A percentile compares a stretch with the other conserved stretches of the same genome.
These are phyloP conservation scores for Bryconaethiops microstoma DNA, from an alignment of 2,797 vertebrate species.

Conservation along the genomic window DNA sequence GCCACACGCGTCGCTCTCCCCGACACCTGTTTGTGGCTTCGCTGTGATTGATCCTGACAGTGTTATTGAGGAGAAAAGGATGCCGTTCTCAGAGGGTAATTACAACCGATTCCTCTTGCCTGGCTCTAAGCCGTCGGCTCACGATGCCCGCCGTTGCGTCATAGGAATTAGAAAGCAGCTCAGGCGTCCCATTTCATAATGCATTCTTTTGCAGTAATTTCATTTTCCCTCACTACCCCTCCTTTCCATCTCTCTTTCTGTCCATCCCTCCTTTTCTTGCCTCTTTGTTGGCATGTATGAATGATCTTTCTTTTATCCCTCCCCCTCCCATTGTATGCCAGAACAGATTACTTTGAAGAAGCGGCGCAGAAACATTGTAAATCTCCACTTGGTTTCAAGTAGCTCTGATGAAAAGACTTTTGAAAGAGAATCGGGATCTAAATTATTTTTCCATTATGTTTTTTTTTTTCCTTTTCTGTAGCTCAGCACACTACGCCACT, in stretches of 20 bases:
- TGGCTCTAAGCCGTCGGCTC: constrained; percentile 1
- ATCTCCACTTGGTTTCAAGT: constrained; percentile 12
- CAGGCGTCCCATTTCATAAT: constrained; percentile 55
- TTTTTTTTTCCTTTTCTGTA: neutral
- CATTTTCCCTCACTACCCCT: constrained; percentile 9
- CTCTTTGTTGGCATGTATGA: constrained; percentile 21
- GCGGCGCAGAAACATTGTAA: constrained; percentile 7
- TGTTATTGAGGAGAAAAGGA: constrained; percentile 53
- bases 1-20: constrained; percentile 7
- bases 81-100: constrained; percentile 60
- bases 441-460: neutral
- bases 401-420: constrained; percentile 1
- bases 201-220: constrained; percentile 32
- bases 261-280: neutral
- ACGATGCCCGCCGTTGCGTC: constrained; percentile 14
- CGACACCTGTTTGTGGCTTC: constrained; percentile 63
- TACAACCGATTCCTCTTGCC: constrained; percentile 50
- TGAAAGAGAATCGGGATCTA: constrained; percentile 14
- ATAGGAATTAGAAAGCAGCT: constrained; percentile 57
- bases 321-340: neutral
- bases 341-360: constrained; percentile 18
- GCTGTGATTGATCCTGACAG: constrained; percentile 65
- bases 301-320: neutral
- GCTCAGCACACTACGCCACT: constrained; percentile 23
- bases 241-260: constrained; percentile 26